Percentiles rank a stretch among this genome's conserved stretches.
Evolutionary conservation across 2,113 vertebrate genomes (phyloP).

Genomic region (Ammodramus savannarum): DNA sequence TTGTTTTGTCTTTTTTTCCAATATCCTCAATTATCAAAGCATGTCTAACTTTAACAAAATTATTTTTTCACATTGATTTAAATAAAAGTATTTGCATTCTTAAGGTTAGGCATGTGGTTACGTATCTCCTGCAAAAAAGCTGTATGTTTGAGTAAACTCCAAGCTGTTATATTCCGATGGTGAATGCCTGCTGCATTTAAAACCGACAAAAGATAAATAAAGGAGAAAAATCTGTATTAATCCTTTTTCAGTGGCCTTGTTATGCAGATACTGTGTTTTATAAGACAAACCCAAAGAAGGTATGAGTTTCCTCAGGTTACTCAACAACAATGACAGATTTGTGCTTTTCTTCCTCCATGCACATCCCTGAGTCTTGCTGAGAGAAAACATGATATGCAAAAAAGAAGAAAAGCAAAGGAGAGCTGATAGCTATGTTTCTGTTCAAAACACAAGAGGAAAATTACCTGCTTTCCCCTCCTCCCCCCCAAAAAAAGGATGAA

Average conservation of each 20-base stretch:
- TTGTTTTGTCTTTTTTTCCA: slow-evolving; percentile 1
- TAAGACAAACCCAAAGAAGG: not conserved
- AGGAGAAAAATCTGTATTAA: slow-evolving; percentile 44
- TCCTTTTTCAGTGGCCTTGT: slow-evolving; percentile 46
- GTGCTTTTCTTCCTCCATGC: not conserved
- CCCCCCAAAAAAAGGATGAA: not conserved
- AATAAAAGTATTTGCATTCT: slow-evolving; percentile 33
- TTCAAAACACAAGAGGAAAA: not conserved
- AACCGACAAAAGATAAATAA: slow-evolving; percentile 41
- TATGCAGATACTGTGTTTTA: slow-evolving; percentile 26
- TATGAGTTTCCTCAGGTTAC: not conserved
- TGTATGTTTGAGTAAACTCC: slow-evolving; percentile 27
- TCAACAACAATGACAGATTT: not conserved
- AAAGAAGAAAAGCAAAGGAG: not conserved
- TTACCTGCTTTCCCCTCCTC: not conserved
- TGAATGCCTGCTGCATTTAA: slow-evolving; percentile 44
- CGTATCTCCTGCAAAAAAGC: slow-evolving; percentile 23
- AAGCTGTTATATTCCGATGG: slow-evolving; percentile 6
- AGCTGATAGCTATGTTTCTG: not conserved
- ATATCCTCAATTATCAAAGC: not conserved
- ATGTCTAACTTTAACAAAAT: slow-evolving; percentile 41
- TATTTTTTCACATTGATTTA: slow-evolving; percentile 19
- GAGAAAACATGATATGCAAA: not conserved
- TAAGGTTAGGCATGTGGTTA: slow-evolving; percentile 29
- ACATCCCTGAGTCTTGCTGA: not conserved